phyloP scores from a whole-genome alignment of 1,140 invertebrate species.

The Harpegnathos saltator region DNA sequence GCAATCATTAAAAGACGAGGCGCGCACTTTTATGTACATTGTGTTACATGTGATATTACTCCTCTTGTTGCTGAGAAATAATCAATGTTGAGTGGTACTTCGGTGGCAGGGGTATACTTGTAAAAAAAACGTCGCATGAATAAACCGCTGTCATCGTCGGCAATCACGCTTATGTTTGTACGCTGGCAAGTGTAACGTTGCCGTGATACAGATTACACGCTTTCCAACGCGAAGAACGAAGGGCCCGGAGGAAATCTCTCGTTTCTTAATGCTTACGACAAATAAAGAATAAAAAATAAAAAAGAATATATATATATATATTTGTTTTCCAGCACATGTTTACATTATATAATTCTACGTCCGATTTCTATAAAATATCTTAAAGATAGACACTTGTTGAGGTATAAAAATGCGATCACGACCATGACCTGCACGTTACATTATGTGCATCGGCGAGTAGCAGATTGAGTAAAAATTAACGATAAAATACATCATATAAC shows the following conservation, averaged over 20 bases:
- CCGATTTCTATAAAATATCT: background rate
- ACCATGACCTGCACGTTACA: no score
- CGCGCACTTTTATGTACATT: background rate
- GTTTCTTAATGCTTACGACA: background rate
- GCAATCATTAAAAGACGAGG: background rate
- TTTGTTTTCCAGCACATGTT: background rate
- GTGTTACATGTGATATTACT: constrained; percentile 45
- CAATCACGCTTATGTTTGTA: constrained; percentile 17
- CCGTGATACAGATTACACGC: background rate
- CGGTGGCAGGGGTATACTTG: background rate
- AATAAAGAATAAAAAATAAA: no score
- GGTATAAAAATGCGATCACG: background rate
- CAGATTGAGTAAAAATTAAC: constrained; percentile 1
- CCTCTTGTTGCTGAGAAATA: background rate
- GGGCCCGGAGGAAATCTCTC: no score
- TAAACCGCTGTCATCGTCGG: constrained; percentile 8
- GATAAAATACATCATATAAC: background rate
- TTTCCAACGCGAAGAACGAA: no score
- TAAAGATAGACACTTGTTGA: background rate
- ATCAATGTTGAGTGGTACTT: constrained; percentile 28
- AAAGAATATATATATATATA: background rate
- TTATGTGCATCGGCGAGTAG: no score
- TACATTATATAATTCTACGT: background rate
- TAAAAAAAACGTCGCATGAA: constrained; percentile 13
- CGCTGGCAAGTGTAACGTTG: constrained; percentile 5